phyloP scores from a whole-genome alignment of 1,140 invertebrate species.

The Musca vetustissima region DNA sequence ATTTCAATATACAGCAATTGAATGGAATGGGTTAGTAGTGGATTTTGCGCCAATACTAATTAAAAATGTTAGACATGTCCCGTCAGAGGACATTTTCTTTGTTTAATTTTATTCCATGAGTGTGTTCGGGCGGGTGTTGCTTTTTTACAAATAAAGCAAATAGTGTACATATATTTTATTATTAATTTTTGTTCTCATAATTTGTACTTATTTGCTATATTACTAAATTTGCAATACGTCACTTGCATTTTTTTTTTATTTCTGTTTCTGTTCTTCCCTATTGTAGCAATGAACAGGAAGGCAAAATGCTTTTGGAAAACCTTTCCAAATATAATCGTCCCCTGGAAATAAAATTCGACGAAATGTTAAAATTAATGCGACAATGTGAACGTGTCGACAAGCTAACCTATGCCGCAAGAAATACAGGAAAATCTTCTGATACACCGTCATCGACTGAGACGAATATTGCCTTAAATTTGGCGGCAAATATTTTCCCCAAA shows the following conservation, averaged over 20 bases:
- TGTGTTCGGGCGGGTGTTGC: too few relatives aligned
- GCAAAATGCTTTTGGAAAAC: conserved; percentile 62
- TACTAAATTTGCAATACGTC: too few relatives aligned
- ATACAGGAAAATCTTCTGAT: conserved; percentile 37
- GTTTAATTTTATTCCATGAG: too few relatives aligned
- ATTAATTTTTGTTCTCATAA: too few relatives aligned
- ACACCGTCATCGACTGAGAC: conserved; percentile 41
- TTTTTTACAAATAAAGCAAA: not conserved
- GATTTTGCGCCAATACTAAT: too few relatives aligned
- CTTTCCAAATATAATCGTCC: conserved; percentile 62
- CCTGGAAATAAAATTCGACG: conserved; percentile 64
- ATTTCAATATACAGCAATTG: too few relatives aligned
- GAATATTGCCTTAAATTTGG: conserved; percentile 44
- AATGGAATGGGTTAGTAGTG: too few relatives aligned
- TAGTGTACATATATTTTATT: not conserved
- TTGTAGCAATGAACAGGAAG: conserved; percentile 70
- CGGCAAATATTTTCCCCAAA: conserved; percentile 56
- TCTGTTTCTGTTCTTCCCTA: conserved; percentile 37
- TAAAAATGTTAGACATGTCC: too few relatives aligned
- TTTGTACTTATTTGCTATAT: too few relatives aligned
- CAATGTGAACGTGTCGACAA: conserved; percentile 68
- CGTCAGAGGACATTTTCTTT: too few relatives aligned
- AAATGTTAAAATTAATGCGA: conserved; percentile 75
- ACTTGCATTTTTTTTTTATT: not conserved
- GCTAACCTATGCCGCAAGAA: conserved; percentile 36